Evolutionary conservation across 2,888 invertebrate species (phyloP).

Genomic region (Chymomyza caudatula): DNA sequence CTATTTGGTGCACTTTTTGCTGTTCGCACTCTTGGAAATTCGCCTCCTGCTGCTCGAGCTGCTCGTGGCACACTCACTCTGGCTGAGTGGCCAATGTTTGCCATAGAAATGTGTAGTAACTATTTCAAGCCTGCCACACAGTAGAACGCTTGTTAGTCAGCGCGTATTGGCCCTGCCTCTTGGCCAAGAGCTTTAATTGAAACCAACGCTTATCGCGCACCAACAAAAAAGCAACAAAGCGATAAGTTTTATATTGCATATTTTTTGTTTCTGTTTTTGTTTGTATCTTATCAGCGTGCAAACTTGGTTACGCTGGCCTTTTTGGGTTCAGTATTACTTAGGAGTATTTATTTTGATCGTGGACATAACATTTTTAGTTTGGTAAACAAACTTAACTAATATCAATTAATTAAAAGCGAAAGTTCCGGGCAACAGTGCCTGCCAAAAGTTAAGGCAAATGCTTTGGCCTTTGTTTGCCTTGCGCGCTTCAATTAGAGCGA

Average conservation of each 20-base stretch:
- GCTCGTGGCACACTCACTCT: not conserved
- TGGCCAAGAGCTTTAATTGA: conserved; percentile 3
- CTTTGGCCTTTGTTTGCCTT: conserved; percentile 1
- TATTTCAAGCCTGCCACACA: not conserved
- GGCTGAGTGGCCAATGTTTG: not conserved
- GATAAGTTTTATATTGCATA: not conserved
- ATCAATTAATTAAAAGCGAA: conserved; percentile 66
- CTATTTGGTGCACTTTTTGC: not conserved
- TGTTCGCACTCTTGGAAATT: not conserved
- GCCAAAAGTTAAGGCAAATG: not conserved
- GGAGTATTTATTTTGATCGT: not conserved
- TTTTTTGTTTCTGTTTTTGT: not conserved
- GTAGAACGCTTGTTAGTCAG: not conserved
- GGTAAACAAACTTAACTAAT: conserved; percentile 25
- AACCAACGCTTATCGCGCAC: not conserved
- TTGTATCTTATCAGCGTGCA: conserved; percentile 8
- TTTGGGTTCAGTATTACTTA: not conserved
- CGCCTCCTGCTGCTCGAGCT: not conserved
- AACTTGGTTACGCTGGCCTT: not conserved
- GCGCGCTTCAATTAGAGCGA: not conserved
- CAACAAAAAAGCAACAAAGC: not conserved
- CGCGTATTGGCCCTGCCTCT: not conserved
- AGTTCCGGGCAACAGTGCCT: conserved; percentile 30
- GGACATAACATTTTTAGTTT: not conserved
- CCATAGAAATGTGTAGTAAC: not conserved